A percentile compares a stretch with the other conserved stretches of the same genome.
Conservation (phyloP, 2,113 vertebrate species). For the Lates calcarifer region DNA sequence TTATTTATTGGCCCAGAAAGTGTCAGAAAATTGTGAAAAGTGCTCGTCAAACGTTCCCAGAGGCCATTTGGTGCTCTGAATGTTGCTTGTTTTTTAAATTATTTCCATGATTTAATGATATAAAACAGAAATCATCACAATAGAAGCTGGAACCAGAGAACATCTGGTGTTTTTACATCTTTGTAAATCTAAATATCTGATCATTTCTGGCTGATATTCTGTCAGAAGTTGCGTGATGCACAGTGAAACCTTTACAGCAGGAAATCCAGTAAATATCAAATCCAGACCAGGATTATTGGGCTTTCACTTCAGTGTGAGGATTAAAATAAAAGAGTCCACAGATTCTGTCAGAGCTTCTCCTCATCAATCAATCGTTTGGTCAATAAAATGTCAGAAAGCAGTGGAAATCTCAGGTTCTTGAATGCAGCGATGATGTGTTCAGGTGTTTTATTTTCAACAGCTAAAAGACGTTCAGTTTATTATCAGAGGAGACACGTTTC, state of each 20-base stretch:
- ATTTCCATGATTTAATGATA: not conserved
- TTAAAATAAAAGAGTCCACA: not conserved
- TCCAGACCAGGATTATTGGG: constrained; percentile 20
- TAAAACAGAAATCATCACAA: not conserved
- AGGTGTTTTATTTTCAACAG: too few species aligned
- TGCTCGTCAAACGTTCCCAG: too few species aligned
- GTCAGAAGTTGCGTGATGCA: not conserved
- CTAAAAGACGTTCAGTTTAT: too few species aligned
- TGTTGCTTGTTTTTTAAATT: too few species aligned
- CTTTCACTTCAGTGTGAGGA: not conserved
- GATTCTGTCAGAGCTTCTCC: not conserved
- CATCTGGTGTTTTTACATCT: not conserved
- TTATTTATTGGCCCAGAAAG: too few species aligned
- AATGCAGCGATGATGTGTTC: not conserved
- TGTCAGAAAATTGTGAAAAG: too few species aligned
- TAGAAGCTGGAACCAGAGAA: not conserved
- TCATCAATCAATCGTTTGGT: not conserved
- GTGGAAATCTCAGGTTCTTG: not conserved
- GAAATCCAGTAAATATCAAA: constrained; percentile 6
- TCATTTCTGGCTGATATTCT: not conserved
- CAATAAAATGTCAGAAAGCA: not conserved
- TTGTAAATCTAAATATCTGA: not conserved
- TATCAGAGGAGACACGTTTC: too few species aligned
- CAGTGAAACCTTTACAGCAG: not conserved
- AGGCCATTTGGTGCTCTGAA: too few species aligned